A percentile compares a stretch with the other conserved stretches of the same genome.
These are phyloP conservation scores for Idris sp. DNA, from an alignment of 1,140 invertebrate genomes.

Conservation along the genomic window DNA sequence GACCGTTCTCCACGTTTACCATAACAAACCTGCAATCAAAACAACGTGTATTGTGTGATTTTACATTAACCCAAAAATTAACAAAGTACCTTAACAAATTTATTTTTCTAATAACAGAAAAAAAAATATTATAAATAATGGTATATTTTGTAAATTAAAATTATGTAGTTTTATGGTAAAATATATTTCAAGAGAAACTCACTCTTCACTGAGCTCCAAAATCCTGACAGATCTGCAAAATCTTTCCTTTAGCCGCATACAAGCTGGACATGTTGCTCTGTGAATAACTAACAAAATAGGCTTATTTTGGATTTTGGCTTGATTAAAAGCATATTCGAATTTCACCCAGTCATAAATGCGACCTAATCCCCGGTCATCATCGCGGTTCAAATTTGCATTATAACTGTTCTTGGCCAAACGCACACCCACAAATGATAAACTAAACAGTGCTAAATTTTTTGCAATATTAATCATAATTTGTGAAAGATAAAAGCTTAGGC, in stretches of 20 bases:
- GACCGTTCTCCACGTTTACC: conserved; percentile 65
- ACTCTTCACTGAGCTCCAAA: conserved; percentile 67
- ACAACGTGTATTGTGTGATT: too few relatives aligned
- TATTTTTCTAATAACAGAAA: too few relatives aligned
- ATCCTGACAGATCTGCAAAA: conserved; percentile 65
- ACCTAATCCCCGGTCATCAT: conserved; percentile 55
- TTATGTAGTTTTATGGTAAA: too few relatives aligned
- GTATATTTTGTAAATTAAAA: too few relatives aligned
- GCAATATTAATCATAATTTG: conserved; percentile 26
- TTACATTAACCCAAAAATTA: too few relatives aligned
- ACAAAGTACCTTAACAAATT: too few relatives aligned
- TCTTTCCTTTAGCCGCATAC: conserved; percentile 63
- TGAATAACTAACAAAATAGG: conserved; percentile 69
- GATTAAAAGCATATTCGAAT: conserved; percentile 60
- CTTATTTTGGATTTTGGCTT: conserved; percentile 59
- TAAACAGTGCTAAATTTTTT: conserved; percentile 5
- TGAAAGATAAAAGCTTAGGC: not conserved
- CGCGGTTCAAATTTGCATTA: conserved; percentile 5
- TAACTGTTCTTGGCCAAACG: conserved; percentile 21
- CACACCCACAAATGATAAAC: conserved; percentile 31
- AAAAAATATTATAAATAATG: too few relatives aligned
- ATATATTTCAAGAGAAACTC: conserved; percentile 43
- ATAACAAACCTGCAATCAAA: conserved; percentile 68
- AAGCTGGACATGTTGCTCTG: conserved; percentile 62
- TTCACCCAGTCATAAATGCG: conserved; percentile 64